A percentile compares a stretch with the other conserved stretches of the same genome.
These are phyloP conservation scores for Eptesicus fuscus DNA, from an alignment of 2,113 vertebrate species.

Conservation along the genomic window DNA sequence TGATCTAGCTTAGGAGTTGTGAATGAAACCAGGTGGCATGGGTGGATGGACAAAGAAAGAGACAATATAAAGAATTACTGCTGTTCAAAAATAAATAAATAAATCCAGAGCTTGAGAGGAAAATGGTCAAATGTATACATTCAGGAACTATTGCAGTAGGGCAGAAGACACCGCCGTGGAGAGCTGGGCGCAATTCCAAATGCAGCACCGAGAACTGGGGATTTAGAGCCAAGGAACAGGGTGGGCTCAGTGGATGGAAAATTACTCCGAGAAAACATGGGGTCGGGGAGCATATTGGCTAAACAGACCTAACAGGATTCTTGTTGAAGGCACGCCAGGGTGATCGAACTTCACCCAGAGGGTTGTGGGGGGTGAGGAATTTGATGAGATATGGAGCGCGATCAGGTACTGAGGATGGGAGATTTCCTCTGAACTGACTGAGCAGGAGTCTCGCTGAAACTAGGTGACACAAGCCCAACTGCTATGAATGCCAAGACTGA, in stretches of 20 bases:
- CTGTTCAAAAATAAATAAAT: not conserved
- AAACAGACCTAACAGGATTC: not conserved
- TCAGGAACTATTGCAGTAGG: not conserved
- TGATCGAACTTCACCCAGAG: not conserved
- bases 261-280: not conserved
- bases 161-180: not conserved
- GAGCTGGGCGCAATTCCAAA: not conserved
- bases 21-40: not conserved
- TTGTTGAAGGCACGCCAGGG: not conserved
- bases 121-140: not conserved
- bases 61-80: not conserved
- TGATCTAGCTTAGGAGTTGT: constrained; percentile 6
- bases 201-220: not conserved
- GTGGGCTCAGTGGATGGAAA: not conserved
- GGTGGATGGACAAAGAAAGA: not conserved
- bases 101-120: not conserved
- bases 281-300: not conserved
- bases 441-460: not conserved
- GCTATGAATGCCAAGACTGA: not conserved
- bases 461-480: not conserved
- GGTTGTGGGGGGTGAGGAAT: not conserved
- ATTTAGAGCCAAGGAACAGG: not conserved
- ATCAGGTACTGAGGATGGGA: not conserved
- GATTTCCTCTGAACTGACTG: not conserved
- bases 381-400: not conserved